Evolutionary conservation across 2,113 vertebrate species (phyloP).

Genomic region (Mustela nigripes): DNA sequence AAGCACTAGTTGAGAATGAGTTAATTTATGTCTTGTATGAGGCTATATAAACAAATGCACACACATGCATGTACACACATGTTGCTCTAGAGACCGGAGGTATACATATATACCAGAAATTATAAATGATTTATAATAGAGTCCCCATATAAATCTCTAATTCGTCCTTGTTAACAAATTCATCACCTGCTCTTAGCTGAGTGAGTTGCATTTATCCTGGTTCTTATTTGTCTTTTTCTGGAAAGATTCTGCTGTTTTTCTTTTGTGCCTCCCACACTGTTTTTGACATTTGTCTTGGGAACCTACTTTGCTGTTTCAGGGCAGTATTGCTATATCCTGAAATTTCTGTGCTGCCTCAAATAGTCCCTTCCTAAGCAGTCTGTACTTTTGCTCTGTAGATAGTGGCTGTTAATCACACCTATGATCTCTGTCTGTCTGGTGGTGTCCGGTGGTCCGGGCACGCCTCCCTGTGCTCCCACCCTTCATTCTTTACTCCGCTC

Average conservation of each 20-base stretch:
- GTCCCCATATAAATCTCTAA: not conserved
- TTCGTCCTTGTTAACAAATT: slow-evolving; percentile 20
- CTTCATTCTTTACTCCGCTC: not conserved
- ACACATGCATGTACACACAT: not conserved
- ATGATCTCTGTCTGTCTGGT: too few species aligned
- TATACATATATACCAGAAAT: not conserved
- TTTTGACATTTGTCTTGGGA: not conserved
- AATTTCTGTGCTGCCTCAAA: not conserved
- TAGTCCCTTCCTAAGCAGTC: not conserved
- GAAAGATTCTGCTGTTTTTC: not conserved
- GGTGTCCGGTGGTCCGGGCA: not conserved
- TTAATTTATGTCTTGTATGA: not conserved
- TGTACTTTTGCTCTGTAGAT: not conserved
- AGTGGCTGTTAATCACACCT: not conserved
- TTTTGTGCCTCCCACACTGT: not conserved
- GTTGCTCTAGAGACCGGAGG: not conserved
- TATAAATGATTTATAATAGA: not conserved
- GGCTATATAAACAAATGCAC: not conserved
- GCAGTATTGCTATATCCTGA: not conserved
- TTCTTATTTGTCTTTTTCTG: not conserved
- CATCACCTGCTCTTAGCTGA: not conserved
- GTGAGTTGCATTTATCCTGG: not conserved
- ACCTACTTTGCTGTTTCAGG: not conserved
- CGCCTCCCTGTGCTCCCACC: not conserved
- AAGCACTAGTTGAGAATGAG: not conserved